Evolutionary conservation across 2,113 vertebrate species (phyloP).

Genomic region (Melanerpes formicivorus): DNA sequence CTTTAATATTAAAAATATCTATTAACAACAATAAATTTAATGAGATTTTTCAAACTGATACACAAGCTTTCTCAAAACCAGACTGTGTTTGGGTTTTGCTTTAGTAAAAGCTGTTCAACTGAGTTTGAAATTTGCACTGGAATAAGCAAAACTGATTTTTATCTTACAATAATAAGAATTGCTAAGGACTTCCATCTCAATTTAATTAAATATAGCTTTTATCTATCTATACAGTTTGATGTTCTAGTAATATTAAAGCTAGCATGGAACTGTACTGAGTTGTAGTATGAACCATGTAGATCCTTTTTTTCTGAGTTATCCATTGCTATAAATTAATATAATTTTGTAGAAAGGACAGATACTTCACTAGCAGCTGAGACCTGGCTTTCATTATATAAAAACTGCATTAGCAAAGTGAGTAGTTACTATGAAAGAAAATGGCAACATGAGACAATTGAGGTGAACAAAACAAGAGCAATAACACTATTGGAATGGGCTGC

Average conservation of each 20-base stretch:
- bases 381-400: not conserved
- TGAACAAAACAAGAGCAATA: not conserved
- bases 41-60: not conserved
- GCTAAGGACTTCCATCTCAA: not conserved
- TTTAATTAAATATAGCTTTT: not conserved
- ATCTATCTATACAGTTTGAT: not conserved
- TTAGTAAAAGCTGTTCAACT: not conserved
- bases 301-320: not conserved
- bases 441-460: not conserved
- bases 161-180: not conserved
- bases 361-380: not conserved
- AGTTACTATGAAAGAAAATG: not conserved
- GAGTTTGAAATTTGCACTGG: not conserved
- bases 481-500: not conserved
- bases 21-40: not conserved
- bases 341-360: not conserved
- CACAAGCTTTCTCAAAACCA: not conserved
- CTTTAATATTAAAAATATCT: not conserved
- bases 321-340: not conserved
- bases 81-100: not conserved
- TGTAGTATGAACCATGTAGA: not conserved
- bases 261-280: not conserved
- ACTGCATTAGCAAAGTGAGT: not conserved
- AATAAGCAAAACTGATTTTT: not conserved
- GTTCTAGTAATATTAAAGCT: not conserved